These are phyloP conservation scores for Tridacna gigas DNA, from an alignment of 2,888 invertebrate species.

Conservation along the genomic window DNA sequence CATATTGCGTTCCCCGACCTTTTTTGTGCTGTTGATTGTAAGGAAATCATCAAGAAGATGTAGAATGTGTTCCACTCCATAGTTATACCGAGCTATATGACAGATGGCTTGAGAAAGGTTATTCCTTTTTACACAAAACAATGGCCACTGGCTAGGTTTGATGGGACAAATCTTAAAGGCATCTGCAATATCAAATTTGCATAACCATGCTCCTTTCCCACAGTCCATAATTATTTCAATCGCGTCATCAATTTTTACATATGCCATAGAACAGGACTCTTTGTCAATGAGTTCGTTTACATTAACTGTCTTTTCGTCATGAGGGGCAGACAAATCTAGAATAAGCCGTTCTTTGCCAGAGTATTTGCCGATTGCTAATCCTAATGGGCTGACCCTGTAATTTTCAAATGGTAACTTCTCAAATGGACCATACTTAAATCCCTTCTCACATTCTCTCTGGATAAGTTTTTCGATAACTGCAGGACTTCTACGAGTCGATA, in stretches of 20 bases:
- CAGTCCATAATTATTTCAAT: constrained; percentile 38
- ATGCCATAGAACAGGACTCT: constrained; percentile 44
- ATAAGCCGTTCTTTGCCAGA: constrained; percentile 51
- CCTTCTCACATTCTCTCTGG: no score
- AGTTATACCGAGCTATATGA: constrained; percentile 49
- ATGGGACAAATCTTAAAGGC: constrained; percentile 46
- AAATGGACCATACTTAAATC: no score
- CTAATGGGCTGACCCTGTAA: no score
- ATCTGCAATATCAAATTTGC: constrained; percentile 54
- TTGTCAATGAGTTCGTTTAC: constrained; percentile 59
- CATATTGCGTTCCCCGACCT: constrained; percentile 48
- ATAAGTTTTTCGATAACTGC: no score
- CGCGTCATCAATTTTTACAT: constrained; percentile 63
- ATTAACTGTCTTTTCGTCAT: constrained; percentile 40
- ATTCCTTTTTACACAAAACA: constrained; percentile 54
- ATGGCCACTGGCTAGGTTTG: constrained; percentile 42
- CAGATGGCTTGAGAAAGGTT: constrained; percentile 30
- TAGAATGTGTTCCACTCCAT: constrained; percentile 40
- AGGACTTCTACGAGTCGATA: no score
- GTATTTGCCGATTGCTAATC: background rate
- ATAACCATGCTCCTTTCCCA: constrained; percentile 36
- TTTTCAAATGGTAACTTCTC: no score
- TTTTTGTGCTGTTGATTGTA: constrained; percentile 37
- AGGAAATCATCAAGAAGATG: constrained; percentile 58
- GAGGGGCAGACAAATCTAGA: constrained; percentile 60